Base-by-base conservation (phyloP, 92 coral and sea anemone genomes). In the Palythoa caribaeorum region DNA sequence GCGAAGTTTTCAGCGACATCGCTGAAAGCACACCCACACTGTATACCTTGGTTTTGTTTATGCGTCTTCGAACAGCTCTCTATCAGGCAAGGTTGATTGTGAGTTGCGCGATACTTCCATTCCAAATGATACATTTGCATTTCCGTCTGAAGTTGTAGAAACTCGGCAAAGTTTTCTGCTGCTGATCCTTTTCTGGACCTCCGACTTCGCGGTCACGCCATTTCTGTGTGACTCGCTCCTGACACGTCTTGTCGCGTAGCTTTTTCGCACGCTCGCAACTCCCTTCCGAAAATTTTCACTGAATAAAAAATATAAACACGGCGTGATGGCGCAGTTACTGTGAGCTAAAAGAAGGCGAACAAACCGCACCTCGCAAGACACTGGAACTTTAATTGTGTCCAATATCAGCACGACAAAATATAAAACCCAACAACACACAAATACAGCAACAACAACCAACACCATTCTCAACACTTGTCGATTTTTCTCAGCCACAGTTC, bases 281-380 rank as follows among this genome's bases (percentile, higher is more conserved):
- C 92, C 93, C 21, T 48, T 62, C 17, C 95, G 94, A 59, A 78
- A 93, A 71, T 91, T 91, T 73, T 91, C 92, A 74, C 92, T 91
- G 73, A 91, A 91, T n/a, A 91, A 5, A 7, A 88, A 90, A 38
- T 91, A 91, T 8, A 91, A 68, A 6, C 90, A 77, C 12, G 94
- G 94, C 59, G 94, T 88, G n/a, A 88, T 48, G 15, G 92, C 92
- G 40, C 92, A 84, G 74, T 85, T 92, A 17, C 86, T 77, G 57
- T 91, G 72, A 5, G 93, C 93, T 76, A 78, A 71, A 37, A 89
- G 71, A 12, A 6, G 6, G 3, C 89, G 86, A 35, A 83, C 60
- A 40, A 88, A 85, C 0, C 50, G 15, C 20, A 92, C 87, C 63
- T 63, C 86, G 48, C 86, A 81, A 38, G 76, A 40, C 38, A 81